These are phyloP conservation scores for Drosophila nigromelanica DNA, from an alignment of 1,140 invertebrate species.

Conservation along the genomic window DNA sequence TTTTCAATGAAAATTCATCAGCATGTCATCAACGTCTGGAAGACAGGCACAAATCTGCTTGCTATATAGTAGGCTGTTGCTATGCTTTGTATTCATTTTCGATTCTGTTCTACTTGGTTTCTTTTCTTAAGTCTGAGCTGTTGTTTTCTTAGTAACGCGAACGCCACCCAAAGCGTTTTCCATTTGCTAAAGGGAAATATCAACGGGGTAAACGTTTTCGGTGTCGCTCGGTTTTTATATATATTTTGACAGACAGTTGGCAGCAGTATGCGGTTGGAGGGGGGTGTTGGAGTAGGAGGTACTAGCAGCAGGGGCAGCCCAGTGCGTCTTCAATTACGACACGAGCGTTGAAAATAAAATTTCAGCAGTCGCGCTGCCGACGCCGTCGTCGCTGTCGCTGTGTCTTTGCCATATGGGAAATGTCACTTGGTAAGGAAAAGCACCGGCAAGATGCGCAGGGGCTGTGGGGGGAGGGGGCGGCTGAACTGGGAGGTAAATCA, in stretches of 20 bases:
- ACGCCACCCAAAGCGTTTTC: conserved; percentile 83
- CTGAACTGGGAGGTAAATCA: conserved; percentile 18
- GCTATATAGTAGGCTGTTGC: not conserved
- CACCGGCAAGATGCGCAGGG: not conserved
- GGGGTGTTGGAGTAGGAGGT: too few relatives aligned
- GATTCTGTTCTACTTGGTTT: not conserved
- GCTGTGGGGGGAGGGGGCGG: not conserved
- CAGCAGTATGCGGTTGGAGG: conserved; percentile 4
- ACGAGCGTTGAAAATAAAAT: conserved; percentile 80
- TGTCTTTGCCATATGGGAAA: conserved; percentile 68
- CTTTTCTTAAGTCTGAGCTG: conserved; percentile 18
- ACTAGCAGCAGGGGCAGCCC: conserved; percentile 6
- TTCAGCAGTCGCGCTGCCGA: conserved; percentile 55
- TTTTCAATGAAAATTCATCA: conserved; percentile 83
- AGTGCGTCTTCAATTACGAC: conserved; percentile 76
- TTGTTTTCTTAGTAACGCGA: conserved; percentile 78
- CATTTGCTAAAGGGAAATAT: conserved; percentile 58
- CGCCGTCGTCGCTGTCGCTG: too few relatives aligned
- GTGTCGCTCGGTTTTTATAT: conserved; percentile 45
- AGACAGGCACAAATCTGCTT: conserved; percentile 17
- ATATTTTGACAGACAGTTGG: conserved; percentile 72
- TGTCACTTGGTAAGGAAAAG: conserved; percentile 53
- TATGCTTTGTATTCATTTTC: conserved; percentile 1
- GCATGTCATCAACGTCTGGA: conserved; percentile 48
- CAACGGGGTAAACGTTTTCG: conserved; percentile 77